Conservation (phyloP, 2,888 invertebrate genomes). For the Cyclophora punctaria region DNA sequence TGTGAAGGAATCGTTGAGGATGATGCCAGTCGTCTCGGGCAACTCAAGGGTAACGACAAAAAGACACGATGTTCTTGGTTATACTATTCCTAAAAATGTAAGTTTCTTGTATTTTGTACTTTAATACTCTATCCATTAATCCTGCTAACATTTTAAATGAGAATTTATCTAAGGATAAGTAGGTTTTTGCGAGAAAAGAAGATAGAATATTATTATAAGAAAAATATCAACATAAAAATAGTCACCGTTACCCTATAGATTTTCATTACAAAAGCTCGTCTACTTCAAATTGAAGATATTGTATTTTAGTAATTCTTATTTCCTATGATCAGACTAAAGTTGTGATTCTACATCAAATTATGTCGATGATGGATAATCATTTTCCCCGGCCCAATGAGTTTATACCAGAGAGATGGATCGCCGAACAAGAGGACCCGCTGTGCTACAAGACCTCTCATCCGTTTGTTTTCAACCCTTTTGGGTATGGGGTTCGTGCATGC, state of each 20-base stretch:
- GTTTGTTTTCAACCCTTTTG: conserved; percentile 78
- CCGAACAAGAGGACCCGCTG: conserved; percentile 43
- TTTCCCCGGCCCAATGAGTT: conserved; percentile 78
- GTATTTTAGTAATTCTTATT: too few species aligned
- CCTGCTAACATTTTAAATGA: too few species aligned
- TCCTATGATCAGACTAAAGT: conserved; percentile 25
- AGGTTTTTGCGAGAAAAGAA: conserved; percentile 6
- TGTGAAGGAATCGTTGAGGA: conserved; percentile 80
- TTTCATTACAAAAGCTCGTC: too few species aligned
- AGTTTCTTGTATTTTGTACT: conserved; percentile 16
- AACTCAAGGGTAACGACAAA: conserved; percentile 67
- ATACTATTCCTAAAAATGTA: conserved; percentile 77
- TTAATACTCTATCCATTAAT: too few species aligned
- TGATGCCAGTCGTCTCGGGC: conserved; percentile 76
- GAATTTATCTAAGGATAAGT: neutral
- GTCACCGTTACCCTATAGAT: too few species aligned
- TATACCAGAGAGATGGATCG: conserved; percentile 84
- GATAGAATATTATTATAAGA: too few species aligned
- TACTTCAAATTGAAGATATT: too few species aligned
- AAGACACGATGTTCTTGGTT: conserved; percentile 77
- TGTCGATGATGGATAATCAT: conserved; percentile 77
- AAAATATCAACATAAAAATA: too few species aligned
- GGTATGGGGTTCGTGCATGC: conserved; percentile 80
- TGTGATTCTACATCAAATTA: conserved; percentile 71
- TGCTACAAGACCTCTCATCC: conserved; percentile 70